These are phyloP conservation scores for Hypomesus transpacificus DNA, from an alignment of 2,113 vertebrate species.

Conservation along the genomic window DNA sequence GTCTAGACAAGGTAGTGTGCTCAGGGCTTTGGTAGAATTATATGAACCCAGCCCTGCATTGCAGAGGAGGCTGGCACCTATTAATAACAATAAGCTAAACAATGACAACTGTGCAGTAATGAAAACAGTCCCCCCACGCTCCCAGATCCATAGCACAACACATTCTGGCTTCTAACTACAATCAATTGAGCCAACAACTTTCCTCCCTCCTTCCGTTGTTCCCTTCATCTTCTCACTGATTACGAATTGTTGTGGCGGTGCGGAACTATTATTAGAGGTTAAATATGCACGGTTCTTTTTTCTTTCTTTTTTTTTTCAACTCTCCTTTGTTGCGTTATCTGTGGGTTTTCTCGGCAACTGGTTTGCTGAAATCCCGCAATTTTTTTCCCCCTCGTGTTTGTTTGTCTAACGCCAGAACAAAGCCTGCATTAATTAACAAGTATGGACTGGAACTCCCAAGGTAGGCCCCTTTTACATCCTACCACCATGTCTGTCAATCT, in stretches of 20 bases:
- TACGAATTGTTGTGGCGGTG: constrained; percentile 37
- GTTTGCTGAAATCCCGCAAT: constrained; percentile 31
- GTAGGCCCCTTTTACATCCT: constrained; percentile 43
- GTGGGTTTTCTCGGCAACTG: constrained; percentile 23
- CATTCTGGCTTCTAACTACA: constrained; percentile 29
- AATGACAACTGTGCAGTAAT: constrained; percentile 10
- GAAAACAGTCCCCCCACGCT: constrained; percentile 28
- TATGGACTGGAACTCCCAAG: constrained; percentile 51
- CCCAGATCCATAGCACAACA: constrained; percentile 24
- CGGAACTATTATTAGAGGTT: constrained; percentile 54
- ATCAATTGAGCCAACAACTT: constrained; percentile 34
- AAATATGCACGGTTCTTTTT: constrained; percentile 48
- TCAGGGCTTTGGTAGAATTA: background rate
- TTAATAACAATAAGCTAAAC: constrained; percentile 39
- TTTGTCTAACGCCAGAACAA: constrained; percentile 57
- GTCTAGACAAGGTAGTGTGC: background rate
- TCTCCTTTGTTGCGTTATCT: constrained; percentile 36
- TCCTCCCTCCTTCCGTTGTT: constrained; percentile 25
- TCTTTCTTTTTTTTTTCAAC: constrained; percentile 16
- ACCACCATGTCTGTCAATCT: constrained; percentile 49
- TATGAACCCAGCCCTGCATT: background rate
- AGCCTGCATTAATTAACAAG: constrained; percentile 65
- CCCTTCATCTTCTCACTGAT: constrained; percentile 52
- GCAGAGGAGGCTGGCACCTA: constrained; percentile 16
- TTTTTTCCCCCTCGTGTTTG: constrained; percentile 41